Percentiles rank a stretch among this genome's conserved stretches.
Conservation (phyloP, 1,140 invertebrate species). For the Monomorium pharaonis region DNA sequence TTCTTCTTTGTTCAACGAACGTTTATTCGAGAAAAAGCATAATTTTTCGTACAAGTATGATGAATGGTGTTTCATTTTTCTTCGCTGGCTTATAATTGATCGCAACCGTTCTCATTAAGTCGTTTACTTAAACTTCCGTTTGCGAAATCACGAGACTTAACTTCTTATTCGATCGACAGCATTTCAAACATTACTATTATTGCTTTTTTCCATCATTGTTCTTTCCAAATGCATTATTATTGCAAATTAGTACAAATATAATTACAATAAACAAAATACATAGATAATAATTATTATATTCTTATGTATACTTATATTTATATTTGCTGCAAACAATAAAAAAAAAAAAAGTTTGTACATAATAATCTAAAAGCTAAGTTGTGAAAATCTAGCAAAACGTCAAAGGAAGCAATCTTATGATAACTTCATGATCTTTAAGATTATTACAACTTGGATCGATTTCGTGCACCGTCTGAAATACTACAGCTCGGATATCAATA, state of each 20-base stretch:
- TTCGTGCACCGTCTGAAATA: neutral
- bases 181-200: neutral
- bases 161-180: neutral
- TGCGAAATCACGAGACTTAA: neutral
- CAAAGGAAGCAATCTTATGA: neutral
- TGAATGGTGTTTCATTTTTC: conserved; percentile 23
- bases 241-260: neutral
- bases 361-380: neutral
- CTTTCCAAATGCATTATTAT: neutral
- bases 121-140: neutral
- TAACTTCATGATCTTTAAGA: neutral
- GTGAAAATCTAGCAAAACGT: neutral
- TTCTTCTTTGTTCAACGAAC: conserved; percentile 14
- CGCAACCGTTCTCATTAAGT: neutral
- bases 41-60: conserved; percentile 29
- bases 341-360: neutral
- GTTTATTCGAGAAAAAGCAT: neutral
- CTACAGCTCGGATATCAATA: conserved; percentile 20
- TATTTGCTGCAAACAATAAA: neutral
- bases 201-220: neutral
- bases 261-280: too few relatives aligned
- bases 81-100: conserved; percentile 17
- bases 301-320: neutral
- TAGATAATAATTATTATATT: too few relatives aligned
- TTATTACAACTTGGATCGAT: neutral